Evolutionary conservation across 1,140 invertebrate species (phyloP).

Genomic region (Cherax quadricarinatus): DNA sequence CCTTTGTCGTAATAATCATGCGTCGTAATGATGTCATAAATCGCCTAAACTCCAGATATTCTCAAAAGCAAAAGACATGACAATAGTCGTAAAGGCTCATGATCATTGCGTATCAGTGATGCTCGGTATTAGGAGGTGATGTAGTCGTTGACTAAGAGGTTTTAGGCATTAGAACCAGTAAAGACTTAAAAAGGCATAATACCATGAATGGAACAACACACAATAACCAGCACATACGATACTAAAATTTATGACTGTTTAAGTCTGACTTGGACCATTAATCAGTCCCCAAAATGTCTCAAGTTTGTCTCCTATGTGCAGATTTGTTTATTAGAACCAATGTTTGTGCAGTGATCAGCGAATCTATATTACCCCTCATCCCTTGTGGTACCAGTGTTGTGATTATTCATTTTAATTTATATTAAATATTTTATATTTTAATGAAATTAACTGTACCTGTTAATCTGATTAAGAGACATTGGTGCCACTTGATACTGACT

Average conservation of each 20-base stretch:
- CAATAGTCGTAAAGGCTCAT: neutral
- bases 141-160: neutral
- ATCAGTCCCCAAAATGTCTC: no score
- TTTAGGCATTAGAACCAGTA: neutral
- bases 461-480: conserved; percentile 8
- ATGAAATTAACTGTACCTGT: conserved; percentile 2
- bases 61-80: conserved; percentile 18
- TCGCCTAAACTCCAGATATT: neutral
- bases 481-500: neutral
- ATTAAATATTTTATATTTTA: conserved; percentile 1
- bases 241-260: no score
- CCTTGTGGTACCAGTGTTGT: conserved; percentile 9
- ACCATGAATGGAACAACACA: no score
- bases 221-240: no score
- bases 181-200: no score
- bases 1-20: neutral
- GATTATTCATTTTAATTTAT: neutral
- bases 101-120: neutral
- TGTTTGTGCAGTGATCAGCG: neutral
- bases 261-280: no score
- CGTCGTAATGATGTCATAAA: conserved; percentile 4
- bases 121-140: neutral
- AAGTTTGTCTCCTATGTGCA: no score
- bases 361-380: neutral
- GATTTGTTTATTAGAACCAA: no score